These are phyloP conservation scores for Chaetops frenatus DNA, from an alignment of 2,113 vertebrate species.

Conservation along the genomic window DNA sequence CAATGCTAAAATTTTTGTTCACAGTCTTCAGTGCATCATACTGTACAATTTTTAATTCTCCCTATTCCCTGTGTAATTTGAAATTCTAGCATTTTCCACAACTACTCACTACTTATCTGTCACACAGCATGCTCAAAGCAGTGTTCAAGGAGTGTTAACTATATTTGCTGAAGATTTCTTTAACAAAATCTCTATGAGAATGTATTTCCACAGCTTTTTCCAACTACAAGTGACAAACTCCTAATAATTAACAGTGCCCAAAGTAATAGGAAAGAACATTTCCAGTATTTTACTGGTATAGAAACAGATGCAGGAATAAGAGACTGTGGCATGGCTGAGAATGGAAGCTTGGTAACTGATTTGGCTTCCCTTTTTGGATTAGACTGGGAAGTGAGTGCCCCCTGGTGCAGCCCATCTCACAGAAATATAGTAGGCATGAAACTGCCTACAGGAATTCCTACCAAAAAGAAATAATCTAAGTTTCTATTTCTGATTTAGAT, in stretches of 20 bases:
- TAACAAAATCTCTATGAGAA: background rate
- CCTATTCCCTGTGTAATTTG: background rate
- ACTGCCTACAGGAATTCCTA: background rate
- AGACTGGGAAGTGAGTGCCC: background rate
- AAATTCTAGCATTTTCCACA: background rate
- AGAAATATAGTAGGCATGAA: background rate
- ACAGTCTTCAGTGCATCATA: background rate
- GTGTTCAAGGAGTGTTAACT: background rate
- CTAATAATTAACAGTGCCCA: background rate
- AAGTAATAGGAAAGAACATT: background rate
- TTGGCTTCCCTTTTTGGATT: background rate
- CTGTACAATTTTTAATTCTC: conserved; percentile 1
- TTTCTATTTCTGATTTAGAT: background rate
- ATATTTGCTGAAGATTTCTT: background rate
- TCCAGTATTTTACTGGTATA: background rate
- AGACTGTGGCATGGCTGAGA: background rate
- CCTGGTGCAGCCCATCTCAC: background rate
- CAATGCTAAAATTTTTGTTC: conserved; percentile 1
- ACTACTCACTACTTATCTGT: background rate
- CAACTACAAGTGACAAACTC: background rate
- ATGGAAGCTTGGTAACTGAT: background rate
- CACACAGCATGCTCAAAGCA: background rate
- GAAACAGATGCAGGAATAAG: background rate
- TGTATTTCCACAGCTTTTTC: background rate
- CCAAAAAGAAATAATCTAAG: background rate